Evolutionary conservation across 2,797 vertebrate genomes (phyloP).

Genomic region (Melanotaenia trifasciata): DNA sequence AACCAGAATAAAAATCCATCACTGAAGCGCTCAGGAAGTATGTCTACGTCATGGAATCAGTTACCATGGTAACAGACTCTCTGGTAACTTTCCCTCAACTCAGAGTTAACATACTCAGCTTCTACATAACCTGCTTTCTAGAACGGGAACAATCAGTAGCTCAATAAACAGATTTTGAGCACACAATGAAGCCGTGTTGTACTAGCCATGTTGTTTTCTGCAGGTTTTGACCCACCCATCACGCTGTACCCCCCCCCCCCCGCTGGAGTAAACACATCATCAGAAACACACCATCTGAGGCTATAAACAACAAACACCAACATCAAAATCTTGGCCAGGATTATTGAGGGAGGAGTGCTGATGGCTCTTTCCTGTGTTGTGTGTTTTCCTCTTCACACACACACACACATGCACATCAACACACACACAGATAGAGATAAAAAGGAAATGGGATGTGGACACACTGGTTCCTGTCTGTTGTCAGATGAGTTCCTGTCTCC

Average conservation of each 20-base stretch:
- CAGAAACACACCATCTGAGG: not conserved
- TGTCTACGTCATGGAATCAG: no score
- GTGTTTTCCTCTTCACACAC: not conserved
- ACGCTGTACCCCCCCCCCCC: no score
- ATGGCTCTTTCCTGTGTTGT: slow-evolving; percentile 10
- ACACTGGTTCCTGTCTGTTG: slow-evolving; percentile 75
- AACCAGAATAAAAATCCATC: no score
- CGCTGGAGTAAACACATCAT: not conserved
- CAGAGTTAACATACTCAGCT: no score
- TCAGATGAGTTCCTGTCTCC: slow-evolving; percentile 70
- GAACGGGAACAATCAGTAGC: no score
- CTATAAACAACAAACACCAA: slow-evolving; percentile 5
- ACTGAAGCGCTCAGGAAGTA: no score
- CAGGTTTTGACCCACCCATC: not conserved
- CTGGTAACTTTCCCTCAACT: no score
- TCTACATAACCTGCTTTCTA: no score
- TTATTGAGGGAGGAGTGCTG: not conserved
- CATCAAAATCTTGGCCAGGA: not conserved
- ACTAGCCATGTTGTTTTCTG: not conserved
- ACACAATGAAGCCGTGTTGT: no score
- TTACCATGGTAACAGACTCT: no score
- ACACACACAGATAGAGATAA: slow-evolving; percentile 31
- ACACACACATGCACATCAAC: not conserved
- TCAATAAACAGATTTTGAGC: no score
- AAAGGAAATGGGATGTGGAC: slow-evolving; percentile 77